phyloP scores from a whole-genome alignment of 2,797 vertebrate species.

The Gila robusta region DNA sequence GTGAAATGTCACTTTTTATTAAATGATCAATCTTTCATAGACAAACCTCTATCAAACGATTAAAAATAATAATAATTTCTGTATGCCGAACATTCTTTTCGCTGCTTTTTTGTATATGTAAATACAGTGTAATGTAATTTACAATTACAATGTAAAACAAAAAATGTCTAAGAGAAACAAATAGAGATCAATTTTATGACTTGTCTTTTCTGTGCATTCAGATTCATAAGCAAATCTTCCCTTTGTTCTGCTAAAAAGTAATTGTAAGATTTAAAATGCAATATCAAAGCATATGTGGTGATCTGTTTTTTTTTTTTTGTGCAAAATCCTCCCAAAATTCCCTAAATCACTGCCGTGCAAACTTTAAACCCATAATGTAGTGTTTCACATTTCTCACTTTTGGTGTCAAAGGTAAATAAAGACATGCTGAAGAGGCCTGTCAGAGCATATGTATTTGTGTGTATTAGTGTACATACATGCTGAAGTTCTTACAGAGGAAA shows the following conservation, averaged over 20 bases:
- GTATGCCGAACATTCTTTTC: too few relatives aligned
- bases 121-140: neutral
- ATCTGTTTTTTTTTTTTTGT: neutral
- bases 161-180: neutral
- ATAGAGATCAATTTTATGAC: neutral
- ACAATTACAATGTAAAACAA: too few relatives aligned
- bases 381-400: slow-evolving; percentile 14
- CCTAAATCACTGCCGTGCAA: neutral
- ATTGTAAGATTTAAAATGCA: neutral
- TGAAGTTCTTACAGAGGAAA: slow-evolving; percentile 54
- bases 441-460: slow-evolving; percentile 1
- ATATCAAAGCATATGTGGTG: neutral
- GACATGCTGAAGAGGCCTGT: neutral
- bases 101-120: too few relatives aligned
- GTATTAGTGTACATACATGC: slow-evolving; percentile 17
- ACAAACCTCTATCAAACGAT: neutral
- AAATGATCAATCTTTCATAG: neutral
- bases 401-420: slow-evolving; percentile 26
- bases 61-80: too few relatives aligned
- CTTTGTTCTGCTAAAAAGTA: neutral
- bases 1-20: neutral
- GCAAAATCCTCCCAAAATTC: neutral
- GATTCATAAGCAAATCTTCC: neutral
- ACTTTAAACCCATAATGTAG: slow-evolving; percentile 13
- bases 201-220: neutral